Evolutionary conservation across 2,113 vertebrate genomes (phyloP).

Genomic region (Mohoua ochrocephala): DNA sequence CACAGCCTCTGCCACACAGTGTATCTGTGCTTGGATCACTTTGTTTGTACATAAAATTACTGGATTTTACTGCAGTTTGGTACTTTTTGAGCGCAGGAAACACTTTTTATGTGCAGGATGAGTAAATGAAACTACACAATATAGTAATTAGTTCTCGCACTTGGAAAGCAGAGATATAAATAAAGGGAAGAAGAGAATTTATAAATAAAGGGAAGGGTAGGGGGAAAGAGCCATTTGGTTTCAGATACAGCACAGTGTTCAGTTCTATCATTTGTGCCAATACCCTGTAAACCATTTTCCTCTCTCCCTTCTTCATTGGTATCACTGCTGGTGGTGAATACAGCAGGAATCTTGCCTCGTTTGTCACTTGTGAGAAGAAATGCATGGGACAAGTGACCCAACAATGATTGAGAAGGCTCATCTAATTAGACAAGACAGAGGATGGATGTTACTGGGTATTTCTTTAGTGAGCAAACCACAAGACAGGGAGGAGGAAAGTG

Average conservation of each 20-base stretch:
- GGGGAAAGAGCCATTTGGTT: background rate
- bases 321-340: constrained; percentile 35
- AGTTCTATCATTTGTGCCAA: background rate
- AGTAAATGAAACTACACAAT: background rate
- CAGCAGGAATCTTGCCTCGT: constrained; percentile 29
- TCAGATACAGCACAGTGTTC: background rate
- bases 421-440: constrained; percentile 59
- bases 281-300: background rate
- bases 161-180: background rate
- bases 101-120: background rate
- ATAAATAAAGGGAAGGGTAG: background rate
- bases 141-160: background rate
- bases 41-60: background rate
- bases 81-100: background rate
- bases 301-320: background rate
- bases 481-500: background rate
- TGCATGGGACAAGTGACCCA: background rate
- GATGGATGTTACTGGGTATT: constrained; percentile 44
- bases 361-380: constrained; percentile 33
- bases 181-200: background rate
- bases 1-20: background rate
- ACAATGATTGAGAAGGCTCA: constrained; percentile 37
- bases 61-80: background rate
- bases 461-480: background rate
- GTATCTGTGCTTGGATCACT: background rate